These are phyloP conservation scores for Sarcophilus harrisii DNA, from an alignment of 2,797 vertebrate species.

Conservation along the genomic window DNA sequence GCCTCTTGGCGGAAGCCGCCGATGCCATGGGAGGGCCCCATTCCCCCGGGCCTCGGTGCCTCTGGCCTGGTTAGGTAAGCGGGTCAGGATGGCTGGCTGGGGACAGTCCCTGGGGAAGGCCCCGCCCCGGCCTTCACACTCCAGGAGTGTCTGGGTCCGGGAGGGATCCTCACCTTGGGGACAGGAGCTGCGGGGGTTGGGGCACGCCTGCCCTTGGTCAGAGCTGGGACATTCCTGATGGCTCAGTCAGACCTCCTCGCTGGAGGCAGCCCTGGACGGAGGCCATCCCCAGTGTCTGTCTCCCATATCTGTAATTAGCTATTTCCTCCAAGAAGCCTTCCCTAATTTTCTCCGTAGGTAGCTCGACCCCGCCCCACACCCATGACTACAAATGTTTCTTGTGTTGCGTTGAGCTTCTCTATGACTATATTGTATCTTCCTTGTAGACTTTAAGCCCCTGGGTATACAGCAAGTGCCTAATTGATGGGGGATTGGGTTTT, in stretches of 20 bases:
- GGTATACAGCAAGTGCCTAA: no score
- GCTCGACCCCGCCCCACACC: background rate
- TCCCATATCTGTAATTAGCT: background rate
- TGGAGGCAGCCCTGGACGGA: background rate
- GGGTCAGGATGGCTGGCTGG: constrained; percentile 85
- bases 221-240: constrained; percentile 13
- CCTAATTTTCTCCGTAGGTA: background rate
- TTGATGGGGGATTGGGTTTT: background rate
- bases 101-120: constrained; percentile 68
- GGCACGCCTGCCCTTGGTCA: background rate
- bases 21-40: constrained; percentile 78
- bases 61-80: constrained; percentile 85
- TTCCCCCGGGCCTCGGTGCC: constrained; percentile 81
- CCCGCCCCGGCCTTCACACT: background rate
- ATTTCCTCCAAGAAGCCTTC: background rate
- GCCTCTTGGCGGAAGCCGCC: background rate
- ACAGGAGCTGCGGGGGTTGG: background rate
- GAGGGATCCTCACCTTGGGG: background rate
- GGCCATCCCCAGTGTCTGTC: background rate
- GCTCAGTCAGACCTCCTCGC: background rate
- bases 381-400: background rate
- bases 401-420: constrained; percentile 19
- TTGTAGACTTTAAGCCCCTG: background rate
- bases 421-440: background rate
- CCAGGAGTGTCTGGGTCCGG: background rate